Evolutionary conservation across 2,797 vertebrate species (phyloP), one percentile per base, ranked within the genome.

Genomic region (Pseudochirops cupreus): DNA sequence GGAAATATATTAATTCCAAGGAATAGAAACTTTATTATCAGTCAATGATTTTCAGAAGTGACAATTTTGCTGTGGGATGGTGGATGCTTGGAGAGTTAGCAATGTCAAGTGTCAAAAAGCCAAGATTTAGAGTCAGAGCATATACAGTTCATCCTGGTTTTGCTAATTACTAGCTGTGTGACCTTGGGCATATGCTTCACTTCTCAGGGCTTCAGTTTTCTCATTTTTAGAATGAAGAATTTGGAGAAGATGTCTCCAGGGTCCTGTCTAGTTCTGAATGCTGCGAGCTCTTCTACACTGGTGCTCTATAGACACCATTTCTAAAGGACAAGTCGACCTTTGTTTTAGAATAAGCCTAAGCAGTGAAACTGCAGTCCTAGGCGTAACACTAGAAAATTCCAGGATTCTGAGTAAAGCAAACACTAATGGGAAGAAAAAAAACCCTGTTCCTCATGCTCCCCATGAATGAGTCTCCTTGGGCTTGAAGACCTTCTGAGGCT

Each of bases 51-150:
- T 29, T 90, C 52, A 11, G 58, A 54, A 33, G 26, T 52, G 89
- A 46, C 46, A 3, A 0, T 5, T 82, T 56, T 89, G 31, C 16
- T 5, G 5, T 24, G 39, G 56, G 59, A 58, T 16, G 5, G 1
- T 54, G 28, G 91, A 46, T 26, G 4, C 4, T 24, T n/a, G 0
- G 4, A 46, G 0, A 11, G 16, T 31, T n/a, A 74, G 33, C n/a
- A 74, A 16, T n/a, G 16, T 74, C 67, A 39, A 74, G n/a, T 39
- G n/a, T 16, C 59, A 39, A 74, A 74, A 39, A 7, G 1, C n/a
- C 2, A 9, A 39, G n/a, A 24, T n/a, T 2, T 18, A 5, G 33
- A 74, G 33, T 74, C 16, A 74, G n/a, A 21, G 16, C 33, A 39
- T 39, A 16, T 62, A 5, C 11, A 33, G 59, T 62, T 62, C 29